Conservation (phyloP, 2,797 vertebrate genomes). For the Florisuga fusca region DNA sequence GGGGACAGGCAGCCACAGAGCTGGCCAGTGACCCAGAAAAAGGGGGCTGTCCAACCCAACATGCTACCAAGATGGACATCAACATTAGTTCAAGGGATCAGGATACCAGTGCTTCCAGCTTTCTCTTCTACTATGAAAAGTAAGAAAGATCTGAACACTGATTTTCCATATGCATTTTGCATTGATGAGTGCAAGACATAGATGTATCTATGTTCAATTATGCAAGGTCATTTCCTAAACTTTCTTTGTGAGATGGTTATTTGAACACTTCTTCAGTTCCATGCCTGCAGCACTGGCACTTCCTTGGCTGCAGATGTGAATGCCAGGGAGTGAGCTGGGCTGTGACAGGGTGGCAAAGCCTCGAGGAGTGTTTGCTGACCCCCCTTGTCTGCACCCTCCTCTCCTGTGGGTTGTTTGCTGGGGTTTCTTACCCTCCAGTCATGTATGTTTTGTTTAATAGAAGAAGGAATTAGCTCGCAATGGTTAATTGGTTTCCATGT, state of each 20-base stretch:
- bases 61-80: rapidly evolving
- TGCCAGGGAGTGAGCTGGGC: neutral
- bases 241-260: neutral
- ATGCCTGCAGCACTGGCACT: neutral
- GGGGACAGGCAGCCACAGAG: neutral
- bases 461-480: neutral
- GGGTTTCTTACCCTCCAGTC: neutral
- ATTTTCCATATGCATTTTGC: neutral
- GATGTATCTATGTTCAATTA: neutral
- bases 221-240: neutral
- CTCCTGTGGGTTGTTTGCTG: rapidly evolving
- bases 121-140: neutral
- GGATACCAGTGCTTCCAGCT: neutral
- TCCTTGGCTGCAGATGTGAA: neutral
- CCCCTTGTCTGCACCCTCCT: too few relatives aligned
- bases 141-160: neutral
- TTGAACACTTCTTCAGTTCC: neutral
- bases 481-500: neutral
- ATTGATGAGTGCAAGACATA: neutral
- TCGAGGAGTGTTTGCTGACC: rapidly evolving
- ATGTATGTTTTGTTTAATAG: neutral
- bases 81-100: rapidly evolving
- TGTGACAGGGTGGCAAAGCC: rapidly evolving
- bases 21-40: rapidly evolving
- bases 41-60: neutral